Evolutionary conservation across 2,113 vertebrate genomes (phyloP).

Genomic region (Sakesphorus luctuosus): DNA sequence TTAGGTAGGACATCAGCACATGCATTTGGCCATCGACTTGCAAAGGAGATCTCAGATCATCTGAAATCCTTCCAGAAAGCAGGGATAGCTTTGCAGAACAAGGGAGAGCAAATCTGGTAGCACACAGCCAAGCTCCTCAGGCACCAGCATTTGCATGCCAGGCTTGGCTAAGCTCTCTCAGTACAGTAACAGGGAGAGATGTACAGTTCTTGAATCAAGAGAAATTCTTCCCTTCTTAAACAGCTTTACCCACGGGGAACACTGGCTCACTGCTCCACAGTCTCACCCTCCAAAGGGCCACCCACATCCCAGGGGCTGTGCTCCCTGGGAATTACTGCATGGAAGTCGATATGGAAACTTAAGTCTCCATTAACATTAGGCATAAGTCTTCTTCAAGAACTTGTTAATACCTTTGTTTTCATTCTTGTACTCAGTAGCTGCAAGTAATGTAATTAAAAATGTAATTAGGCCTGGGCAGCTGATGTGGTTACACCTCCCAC

Average conservation of each 20-base stretch:
- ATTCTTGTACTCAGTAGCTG: neutral
- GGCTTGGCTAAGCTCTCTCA: neutral
- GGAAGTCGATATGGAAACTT: neutral
- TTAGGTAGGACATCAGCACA: neutral
- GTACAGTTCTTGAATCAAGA: neutral
- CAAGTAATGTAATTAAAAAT: neutral
- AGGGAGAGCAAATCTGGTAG: neutral
- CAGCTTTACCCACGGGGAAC: neutral
- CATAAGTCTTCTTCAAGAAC: neutral
- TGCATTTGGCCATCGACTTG: neutral
- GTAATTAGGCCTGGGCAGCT: neutral
- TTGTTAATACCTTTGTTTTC: fast-evolving
- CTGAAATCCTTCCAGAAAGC: constrained; percentile 13
- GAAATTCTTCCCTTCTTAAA: neutral
- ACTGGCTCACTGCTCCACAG: neutral
- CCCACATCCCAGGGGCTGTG: fast-evolving
- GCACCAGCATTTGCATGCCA: neutral
- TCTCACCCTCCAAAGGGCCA: neutral
- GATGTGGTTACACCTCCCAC: neutral
- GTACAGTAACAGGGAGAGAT: neutral
- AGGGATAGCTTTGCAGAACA: neutral
- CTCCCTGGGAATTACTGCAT: neutral
- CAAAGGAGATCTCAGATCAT: constrained; percentile 14
- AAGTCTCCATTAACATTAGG: neutral
- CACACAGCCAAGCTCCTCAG: neutral